Conservation (phyloP, 1,140 invertebrate species). For the Anagrus nilaparvatae region DNA sequence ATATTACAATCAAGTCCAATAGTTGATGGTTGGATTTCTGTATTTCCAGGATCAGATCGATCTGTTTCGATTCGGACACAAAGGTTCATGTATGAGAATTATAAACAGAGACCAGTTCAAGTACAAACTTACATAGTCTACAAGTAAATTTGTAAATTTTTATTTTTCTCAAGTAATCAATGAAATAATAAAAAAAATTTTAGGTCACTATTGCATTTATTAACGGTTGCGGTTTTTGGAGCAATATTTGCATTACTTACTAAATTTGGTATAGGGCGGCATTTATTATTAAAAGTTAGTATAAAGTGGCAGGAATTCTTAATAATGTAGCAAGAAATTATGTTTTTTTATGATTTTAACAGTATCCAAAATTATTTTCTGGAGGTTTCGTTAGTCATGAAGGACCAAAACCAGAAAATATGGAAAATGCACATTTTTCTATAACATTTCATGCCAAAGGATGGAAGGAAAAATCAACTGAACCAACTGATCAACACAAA, state of each 20-base stretch:
- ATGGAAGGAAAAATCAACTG: constrained; percentile 57
- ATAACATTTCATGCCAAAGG: constrained; percentile 66
- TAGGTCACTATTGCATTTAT: constrained; percentile 36
- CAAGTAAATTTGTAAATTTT: constrained; percentile 22
- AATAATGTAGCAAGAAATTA: constrained; percentile 2
- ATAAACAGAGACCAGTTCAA: constrained; percentile 62
- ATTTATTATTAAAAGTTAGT: constrained; percentile 52
- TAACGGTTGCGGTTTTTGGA: constrained; percentile 46
- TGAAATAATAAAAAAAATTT: constrained; percentile 1
- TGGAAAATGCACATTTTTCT: constrained; percentile 53
- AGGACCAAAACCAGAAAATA: constrained; percentile 52
- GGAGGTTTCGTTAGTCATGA: constrained; percentile 55
- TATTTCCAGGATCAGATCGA: constrained; percentile 72
- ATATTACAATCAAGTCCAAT: constrained; percentile 52
- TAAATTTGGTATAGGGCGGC: constrained; percentile 52
- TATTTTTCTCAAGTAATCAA: neutral
- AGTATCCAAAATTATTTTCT: constrained; percentile 68
- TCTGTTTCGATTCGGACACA: constrained; percentile 70
- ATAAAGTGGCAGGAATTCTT: constrained; percentile 3
- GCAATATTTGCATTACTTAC: constrained; percentile 55
- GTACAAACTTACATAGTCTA: constrained; percentile 53
- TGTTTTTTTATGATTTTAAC: constrained; percentile 23
- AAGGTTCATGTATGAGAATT: constrained; percentile 55
- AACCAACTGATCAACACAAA: constrained; percentile 50
- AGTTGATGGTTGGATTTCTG: constrained; percentile 57